phyloP scores from a whole-genome alignment of 2,888 invertebrate genomes.

The Cheiracanthium punctorium region DNA sequence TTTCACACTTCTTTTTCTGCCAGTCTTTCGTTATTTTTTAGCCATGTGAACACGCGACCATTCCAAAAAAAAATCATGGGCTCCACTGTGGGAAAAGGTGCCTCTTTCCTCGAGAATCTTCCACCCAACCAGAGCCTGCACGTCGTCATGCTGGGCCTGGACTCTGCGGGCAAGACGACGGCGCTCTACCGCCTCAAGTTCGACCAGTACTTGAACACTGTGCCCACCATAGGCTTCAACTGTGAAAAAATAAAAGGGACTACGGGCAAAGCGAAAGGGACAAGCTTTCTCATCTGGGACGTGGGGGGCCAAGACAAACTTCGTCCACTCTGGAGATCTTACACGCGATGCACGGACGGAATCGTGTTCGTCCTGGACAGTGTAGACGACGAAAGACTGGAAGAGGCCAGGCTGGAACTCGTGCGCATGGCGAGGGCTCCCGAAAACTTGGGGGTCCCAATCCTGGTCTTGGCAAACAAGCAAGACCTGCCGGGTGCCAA shows the following conservation, averaged over 20 bases:
- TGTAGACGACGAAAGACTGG: slow-evolving; percentile 94
- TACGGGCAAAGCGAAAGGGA: slow-evolving; percentile 93
- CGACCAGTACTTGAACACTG: slow-evolving; percentile 97
- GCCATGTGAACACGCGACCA: neutral
- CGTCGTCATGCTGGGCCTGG: slow-evolving; percentile 97
- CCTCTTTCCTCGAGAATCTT: slow-evolving; percentile 85
- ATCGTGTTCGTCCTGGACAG: slow-evolving; percentile 97
- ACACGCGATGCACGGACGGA: slow-evolving; percentile 97
- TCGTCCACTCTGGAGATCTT: slow-evolving; percentile 96
- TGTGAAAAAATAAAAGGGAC: slow-evolving; percentile 94
- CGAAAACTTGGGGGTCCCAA: slow-evolving; percentile 91
- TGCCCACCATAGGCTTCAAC: slow-evolving; percentile 98
- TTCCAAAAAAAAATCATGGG: slow-evolving; percentile 44
- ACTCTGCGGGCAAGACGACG: slow-evolving; percentile 97
- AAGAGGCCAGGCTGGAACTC: slow-evolving; percentile 97
- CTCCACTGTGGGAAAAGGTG: slow-evolving; percentile 63
- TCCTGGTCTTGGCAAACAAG: slow-evolving; percentile 95
- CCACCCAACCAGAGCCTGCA: slow-evolving; percentile 86
- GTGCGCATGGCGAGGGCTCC: slow-evolving; percentile 92
- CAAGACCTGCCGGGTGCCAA: slow-evolving; percentile 91
- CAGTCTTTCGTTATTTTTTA: neutral
- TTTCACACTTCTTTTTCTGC: neutral
- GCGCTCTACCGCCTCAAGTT: slow-evolving; percentile 97
- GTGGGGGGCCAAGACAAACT: slow-evolving; percentile 98
- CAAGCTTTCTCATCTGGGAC: slow-evolving; percentile 97